A percentile compares a stretch with the other conserved stretches of the same genome.
Conservation (phyloP, 2,113 vertebrate species). For the Agapornis roseicollis region DNA sequence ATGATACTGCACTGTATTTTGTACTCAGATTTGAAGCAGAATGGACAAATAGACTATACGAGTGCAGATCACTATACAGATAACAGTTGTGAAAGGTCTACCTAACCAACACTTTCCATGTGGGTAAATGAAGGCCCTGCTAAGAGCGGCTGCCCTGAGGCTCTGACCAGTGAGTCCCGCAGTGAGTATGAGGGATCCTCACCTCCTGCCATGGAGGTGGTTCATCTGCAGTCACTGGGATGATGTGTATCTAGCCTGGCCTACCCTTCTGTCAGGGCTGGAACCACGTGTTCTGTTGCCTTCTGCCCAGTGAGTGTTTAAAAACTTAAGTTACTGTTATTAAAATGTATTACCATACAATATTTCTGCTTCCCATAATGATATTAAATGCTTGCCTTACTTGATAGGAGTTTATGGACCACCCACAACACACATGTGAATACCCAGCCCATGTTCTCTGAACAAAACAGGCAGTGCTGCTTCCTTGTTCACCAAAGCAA, state of each 20-base stretch:
- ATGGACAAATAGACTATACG: background rate
- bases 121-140: rapidly evolving
- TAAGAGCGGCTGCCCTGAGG: background rate
- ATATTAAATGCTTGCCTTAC: background rate
- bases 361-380: background rate
- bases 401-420: background rate
- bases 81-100: background rate
- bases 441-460: background rate
- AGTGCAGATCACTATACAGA: background rate
- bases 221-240: background rate
- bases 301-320: background rate
- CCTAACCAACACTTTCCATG: rapidly evolving
- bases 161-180: rapidly evolving
- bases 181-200: background rate
- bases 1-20: background rate
- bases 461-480: background rate
- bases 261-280: background rate
- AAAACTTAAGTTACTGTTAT: background rate
- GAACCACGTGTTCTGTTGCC: background rate
- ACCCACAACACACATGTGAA: background rate
- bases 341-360: background rate
- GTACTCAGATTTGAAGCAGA: background rate
- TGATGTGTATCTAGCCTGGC: background rate
- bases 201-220: too few species aligned
- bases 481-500: rapidly evolving